phyloP scores from a whole-genome alignment of 2,797 vertebrate species.

The Cryptoblepharus egeriae region DNA sequence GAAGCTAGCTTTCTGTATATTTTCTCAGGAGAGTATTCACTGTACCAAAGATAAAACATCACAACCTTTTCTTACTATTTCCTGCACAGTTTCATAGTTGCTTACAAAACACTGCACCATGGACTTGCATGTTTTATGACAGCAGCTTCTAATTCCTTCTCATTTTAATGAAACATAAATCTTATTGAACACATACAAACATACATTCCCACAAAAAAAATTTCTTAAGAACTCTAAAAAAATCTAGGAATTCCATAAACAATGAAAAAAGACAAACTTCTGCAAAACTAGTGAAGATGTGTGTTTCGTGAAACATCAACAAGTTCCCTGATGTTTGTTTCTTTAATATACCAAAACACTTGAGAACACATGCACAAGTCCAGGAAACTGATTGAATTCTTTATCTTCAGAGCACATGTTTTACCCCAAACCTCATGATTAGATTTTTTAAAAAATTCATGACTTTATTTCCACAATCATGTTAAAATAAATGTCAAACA shows the following conservation, averaged over 20 bases:
- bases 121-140: slow-evolving; percentile 84
- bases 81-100: slow-evolving; percentile 73
- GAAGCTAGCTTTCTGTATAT: slow-evolving; percentile 22
- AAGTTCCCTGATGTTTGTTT: slow-evolving; percentile 35
- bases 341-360: slow-evolving; percentile 45
- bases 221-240: neutral
- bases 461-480: slow-evolving; percentile 17
- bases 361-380: slow-evolving; percentile 2
- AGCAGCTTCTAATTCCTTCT: slow-evolving; percentile 82
- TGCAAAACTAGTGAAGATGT: slow-evolving; percentile 35
- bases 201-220: slow-evolving; percentile 21
- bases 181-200: slow-evolving; percentile 26
- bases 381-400: slow-evolving; percentile 33
- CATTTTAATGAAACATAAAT: slow-evolving; percentile 44
- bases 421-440: slow-evolving; percentile 20
- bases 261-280: slow-evolving; percentile 26
- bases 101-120: slow-evolving; percentile 80
- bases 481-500: slow-evolving; percentile 47
- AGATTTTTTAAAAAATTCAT: slow-evolving; percentile 33
- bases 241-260: neutral
- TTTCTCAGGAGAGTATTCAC: slow-evolving; percentile 34
- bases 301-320: slow-evolving; percentile 39
- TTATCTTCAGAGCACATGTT: slow-evolving; percentile 8
- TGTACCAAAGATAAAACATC: slow-evolving; percentile 42
- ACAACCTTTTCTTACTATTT: slow-evolving; percentile 48